These are phyloP conservation scores for Chloropsis hardwickii DNA, from an alignment of 2,113 vertebrate species.

Conservation along the genomic window DNA sequence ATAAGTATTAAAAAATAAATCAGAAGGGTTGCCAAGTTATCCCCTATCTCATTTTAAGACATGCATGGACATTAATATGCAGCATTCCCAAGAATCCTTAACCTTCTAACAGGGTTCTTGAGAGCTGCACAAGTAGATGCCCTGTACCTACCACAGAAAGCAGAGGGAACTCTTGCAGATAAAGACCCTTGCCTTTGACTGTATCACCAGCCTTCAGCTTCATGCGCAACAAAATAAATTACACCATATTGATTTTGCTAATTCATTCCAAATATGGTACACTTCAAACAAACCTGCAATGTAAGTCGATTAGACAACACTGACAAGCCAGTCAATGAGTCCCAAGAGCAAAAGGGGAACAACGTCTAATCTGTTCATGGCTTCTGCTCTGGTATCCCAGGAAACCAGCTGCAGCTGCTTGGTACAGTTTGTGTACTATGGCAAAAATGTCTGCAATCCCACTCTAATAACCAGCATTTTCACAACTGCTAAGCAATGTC, in stretches of 20 bases:
- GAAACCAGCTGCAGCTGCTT: conserved; percentile 35
- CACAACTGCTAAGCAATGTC: not conserved
- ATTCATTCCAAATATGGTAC: not conserved
- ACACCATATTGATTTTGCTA: not conserved
- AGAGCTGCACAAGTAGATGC: not conserved
- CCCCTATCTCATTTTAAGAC: not conserved
- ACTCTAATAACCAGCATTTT: not conserved
- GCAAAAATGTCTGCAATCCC: conserved; percentile 12
- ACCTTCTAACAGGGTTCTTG: not conserved
- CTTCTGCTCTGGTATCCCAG: conserved; percentile 19
- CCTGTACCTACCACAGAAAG: not conserved
- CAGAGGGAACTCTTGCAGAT: not conserved
- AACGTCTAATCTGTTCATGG: not conserved
- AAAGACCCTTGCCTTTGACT: not conserved
- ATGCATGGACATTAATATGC: not conserved
- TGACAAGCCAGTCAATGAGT: not conserved
- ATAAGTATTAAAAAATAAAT: not conserved
- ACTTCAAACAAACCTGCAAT: not conserved
- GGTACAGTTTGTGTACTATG: not conserved
- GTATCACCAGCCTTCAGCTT: not conserved
- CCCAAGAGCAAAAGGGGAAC: not conserved
- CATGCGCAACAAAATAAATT: not conserved
- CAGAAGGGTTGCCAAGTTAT: not conserved
- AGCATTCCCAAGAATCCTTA: not conserved
- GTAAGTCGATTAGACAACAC: not conserved